Percentiles rank a stretch among this genome's conserved stretches.
Evolutionary conservation across 2,113 vertebrate species (phyloP).

Genomic region (Lagopus muta): DNA sequence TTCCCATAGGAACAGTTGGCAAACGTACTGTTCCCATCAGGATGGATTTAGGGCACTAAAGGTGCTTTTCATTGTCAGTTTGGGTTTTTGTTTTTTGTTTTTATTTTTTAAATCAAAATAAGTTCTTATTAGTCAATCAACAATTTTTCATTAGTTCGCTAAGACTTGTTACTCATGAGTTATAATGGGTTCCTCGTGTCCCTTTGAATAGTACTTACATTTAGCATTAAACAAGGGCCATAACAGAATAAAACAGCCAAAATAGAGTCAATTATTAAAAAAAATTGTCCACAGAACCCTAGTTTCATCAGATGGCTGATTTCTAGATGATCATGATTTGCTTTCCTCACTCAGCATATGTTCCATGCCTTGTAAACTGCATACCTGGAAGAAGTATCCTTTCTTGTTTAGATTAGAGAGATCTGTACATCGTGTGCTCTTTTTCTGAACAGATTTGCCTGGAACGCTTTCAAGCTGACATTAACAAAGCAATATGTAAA

Average conservation of each 20-base stretch:
- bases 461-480: conserved; percentile 36
- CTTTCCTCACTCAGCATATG: conserved; percentile 40
- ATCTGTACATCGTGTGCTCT: conserved; percentile 12
- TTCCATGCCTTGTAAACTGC: conserved; percentile 1
- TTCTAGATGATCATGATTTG: conserved; percentile 17
- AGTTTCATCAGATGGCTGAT: not conserved
- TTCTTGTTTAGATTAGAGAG: conserved; percentile 17
- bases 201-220: not conserved
- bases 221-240: not conserved
- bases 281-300: not conserved
- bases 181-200: not conserved
- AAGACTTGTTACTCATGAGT: conserved; percentile 13
- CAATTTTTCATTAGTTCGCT: conserved; percentile 52
- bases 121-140: conserved; percentile 57
- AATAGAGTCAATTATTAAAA: not conserved
- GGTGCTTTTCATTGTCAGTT: not conserved
- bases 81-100: not conserved
- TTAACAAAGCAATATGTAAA: not conserved
- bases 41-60: not conserved
- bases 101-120: conserved; percentile 52
- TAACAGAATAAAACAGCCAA: not conserved
- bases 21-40: conserved; percentile 69
- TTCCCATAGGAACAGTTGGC: conserved; percentile 76
- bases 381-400: conserved; percentile 37
- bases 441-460: conserved; percentile 55